Evolutionary conservation across 1,140 invertebrate genomes (phyloP), one percentile per base, ranked within the genome.

Genomic region (Venustaconcha ellipsiformis): DNA sequence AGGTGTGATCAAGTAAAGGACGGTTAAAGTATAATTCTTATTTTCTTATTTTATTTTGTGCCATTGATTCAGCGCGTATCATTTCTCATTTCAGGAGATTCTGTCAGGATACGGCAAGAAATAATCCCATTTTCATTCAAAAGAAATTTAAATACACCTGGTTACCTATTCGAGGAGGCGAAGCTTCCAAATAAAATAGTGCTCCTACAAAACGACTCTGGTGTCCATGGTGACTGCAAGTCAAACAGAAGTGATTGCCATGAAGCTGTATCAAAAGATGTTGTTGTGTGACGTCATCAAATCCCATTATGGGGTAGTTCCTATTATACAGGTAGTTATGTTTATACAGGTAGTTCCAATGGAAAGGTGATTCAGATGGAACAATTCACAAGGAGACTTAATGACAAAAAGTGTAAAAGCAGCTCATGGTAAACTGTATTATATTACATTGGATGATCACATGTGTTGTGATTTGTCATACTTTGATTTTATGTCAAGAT

Each of bases 41-140:
- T 23, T 66, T 20, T 11, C 15, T 6, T 14, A n/a, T 18, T 37
- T 74, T 69, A 20, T 14, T 69, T 15, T 68, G 58, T 77, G 72
- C 20, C 75, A 77, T 6, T 48, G 75, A 77, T 72, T 68, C 72
- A 18, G 68, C 26, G 8, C 37, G 75, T 14, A 70, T 63, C 13
- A 30, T 77, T 13, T 70, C 75, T 56, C 75, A 64, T 17, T 67
- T 77, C 37, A 48, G 37, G 6, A 6, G 37, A 48, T 48, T 48
- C 37, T 48, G 37, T 48, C 8, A 48, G 37, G 69, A 37, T 66
- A 6, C 75, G 72, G 26, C 75, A 77, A 55, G 75, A 77, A 68
- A 77, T 77, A 57, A 77, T 77, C 14, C 75, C 75, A 67, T 77
- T 77, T 18, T 77, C 75, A 64, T 77, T 77, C 48, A 77, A 77